phyloP scores from a whole-genome alignment of 2,113 vertebrate species.

The Chaetodon trifascialis region DNA sequence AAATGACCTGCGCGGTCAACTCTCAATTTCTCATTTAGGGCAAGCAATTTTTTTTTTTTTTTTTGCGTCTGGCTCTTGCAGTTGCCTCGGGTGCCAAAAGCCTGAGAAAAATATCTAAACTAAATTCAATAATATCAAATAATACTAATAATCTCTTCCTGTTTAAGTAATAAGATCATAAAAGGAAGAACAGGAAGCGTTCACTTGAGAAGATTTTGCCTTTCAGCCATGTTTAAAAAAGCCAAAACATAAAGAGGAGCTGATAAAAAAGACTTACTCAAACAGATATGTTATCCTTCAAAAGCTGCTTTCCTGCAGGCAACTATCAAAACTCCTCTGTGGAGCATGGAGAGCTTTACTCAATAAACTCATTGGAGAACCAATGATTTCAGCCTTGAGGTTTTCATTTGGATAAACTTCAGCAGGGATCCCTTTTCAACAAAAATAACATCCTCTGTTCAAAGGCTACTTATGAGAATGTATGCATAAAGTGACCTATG shows the following conservation, averaged over 20 bases:
- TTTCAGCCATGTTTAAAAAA: constrained; percentile 49
- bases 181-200: constrained; percentile 65
- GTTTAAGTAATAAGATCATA: constrained; percentile 65
- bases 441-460: constrained; percentile 53
- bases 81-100: constrained; percentile 46
- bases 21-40: constrained; percentile 65
- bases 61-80: constrained; percentile 43
- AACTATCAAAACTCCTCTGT: constrained; percentile 64
- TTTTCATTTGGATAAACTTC: constrained; percentile 58
- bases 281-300: constrained; percentile 43
- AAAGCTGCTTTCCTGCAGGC: constrained; percentile 65
- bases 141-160: constrained; percentile 69
- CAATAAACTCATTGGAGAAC: constrained; percentile 75
- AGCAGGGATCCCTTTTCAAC: constrained; percentile 34
- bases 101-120: constrained; percentile 65
- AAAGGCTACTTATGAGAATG: constrained; percentile 34
- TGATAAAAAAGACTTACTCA: constrained; percentile 50
- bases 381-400: constrained; percentile 53
- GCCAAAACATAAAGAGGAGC: constrained; percentile 40
- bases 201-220: constrained; percentile 66
- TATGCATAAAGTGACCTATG: constrained; percentile 22
- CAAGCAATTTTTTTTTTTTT: constrained; percentile 37
- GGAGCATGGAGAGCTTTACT: constrained; percentile 65
- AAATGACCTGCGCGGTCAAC: constrained; percentile 65
- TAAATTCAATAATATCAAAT: constrained; percentile 75